Evolutionary conservation across 2,113 vertebrate species (phyloP).

Genomic region (Clarias magur): DNA sequence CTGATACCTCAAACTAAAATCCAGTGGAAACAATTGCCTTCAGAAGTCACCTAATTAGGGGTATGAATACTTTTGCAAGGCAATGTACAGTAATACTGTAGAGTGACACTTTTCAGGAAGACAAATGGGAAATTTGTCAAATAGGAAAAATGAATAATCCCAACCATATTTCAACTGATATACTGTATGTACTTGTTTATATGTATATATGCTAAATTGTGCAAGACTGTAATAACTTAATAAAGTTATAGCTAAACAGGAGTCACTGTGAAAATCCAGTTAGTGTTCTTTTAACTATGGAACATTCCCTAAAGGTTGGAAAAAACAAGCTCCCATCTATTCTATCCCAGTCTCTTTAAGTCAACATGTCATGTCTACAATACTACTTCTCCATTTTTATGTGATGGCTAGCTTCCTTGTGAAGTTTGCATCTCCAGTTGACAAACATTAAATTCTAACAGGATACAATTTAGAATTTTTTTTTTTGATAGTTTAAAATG

Average conservation of each 20-base stretch:
- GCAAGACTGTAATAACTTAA: background rate
- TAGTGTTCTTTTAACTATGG: background rate
- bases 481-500: background rate
- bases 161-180: background rate
- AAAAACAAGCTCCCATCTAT: background rate
- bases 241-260: background rate
- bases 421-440: background rate
- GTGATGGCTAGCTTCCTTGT: background rate
- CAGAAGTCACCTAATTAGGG: too few species aligned
- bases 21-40: too few species aligned
- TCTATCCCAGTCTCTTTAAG: background rate
- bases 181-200: background rate
- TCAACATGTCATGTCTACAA: background rate
- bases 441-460: background rate
- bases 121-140: background rate
- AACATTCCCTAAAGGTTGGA: background rate
- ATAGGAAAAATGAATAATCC: background rate
- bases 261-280: background rate
- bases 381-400: background rate
- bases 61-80: too few species aligned
- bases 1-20: too few species aligned
- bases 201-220: background rate
- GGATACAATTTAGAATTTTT: too few species aligned
- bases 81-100: constrained; percentile 30
- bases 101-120: constrained; percentile 17